A percentile compares a stretch with the other conserved stretches of the same genome.
These are phyloP conservation scores for Camponotus fellah DNA, from an alignment of 2,888 invertebrate genomes.

Conservation along the genomic window DNA sequence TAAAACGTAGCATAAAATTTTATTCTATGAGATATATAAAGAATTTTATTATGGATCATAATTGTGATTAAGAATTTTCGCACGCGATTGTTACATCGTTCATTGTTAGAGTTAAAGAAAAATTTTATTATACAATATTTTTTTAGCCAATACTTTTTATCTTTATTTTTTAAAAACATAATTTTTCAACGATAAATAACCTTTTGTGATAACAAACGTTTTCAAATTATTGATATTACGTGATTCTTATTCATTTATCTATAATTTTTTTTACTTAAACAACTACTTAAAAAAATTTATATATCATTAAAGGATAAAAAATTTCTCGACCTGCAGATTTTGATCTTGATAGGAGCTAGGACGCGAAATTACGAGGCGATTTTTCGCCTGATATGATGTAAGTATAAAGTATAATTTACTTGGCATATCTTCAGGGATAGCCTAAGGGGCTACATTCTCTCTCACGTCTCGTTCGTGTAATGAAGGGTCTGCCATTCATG, in stretches of 20 bases:
- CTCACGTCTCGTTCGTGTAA: constrained; percentile 44
- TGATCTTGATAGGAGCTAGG: constrained; percentile 5
- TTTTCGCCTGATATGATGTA: constrained; percentile 38
- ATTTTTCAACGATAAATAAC: too few relatives aligned
- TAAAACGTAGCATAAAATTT: too few relatives aligned
- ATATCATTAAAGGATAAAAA: background rate
- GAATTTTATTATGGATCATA: too few relatives aligned
- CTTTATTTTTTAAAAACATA: too few relatives aligned
- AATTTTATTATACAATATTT: too few relatives aligned
- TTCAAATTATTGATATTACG: too few relatives aligned
- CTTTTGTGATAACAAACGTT: too few relatives aligned
- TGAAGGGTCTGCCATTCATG: constrained; percentile 61
- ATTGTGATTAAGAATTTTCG: too few relatives aligned
- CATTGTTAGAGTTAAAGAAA: too few relatives aligned
- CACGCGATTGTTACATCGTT: too few relatives aligned
- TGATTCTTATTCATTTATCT: background rate
- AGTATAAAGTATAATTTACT: constrained; percentile 54
- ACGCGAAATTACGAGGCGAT: constrained; percentile 31
- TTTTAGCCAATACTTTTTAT: too few relatives aligned
- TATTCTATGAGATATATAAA: too few relatives aligned
- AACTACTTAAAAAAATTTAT: background rate
- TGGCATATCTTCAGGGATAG: constrained; percentile 20
- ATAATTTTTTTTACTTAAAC: background rate
- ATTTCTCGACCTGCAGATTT: background rate
- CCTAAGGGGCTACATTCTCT: constrained; percentile 39